Evolutionary conservation across 2,888 invertebrate genomes (phyloP), one percentile per base, ranked within the genome.

Genomic region (Melinopterus prodromus): DNA sequence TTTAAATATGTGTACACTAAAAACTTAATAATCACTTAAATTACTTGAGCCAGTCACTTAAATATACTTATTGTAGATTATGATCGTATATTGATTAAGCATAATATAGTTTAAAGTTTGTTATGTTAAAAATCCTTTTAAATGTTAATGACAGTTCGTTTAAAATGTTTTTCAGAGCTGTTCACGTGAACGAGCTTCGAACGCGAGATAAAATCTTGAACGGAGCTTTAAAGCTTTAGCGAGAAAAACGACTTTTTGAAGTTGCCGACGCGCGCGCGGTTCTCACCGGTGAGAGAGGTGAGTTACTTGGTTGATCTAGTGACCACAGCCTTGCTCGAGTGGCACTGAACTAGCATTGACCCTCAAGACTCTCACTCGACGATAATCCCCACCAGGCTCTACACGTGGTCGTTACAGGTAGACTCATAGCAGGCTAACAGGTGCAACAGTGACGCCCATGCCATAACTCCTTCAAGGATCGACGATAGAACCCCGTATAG

Each of bases 301-400:
- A 78, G 72, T 76, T 79, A 78, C 78, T 78, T 78, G 53, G 80
- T 76, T 87, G 86, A 87, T 88, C 88, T 87, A 88, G 85, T 88
- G 87, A 88, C 88, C 88, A 88, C 87, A 89, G 89, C 89, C 89
- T 89, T 89, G 88, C 88, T 81, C 87, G 87, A 87, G 87, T 89
- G 89, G 88, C 89, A 89, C 88, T 89, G 89, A 89, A 88, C 88
- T 89, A 89, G 88, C 89, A 89, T 89, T 90, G 90, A 90, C 90
- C 90, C 90, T 90, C 89, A 88, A 86, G 85, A 85, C 85, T 86
- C 87, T 86, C 85, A 84, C 84, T 86, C 85, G 75, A 85, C 82
- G 82, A 79, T 79, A 86, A 86, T 87, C 88, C 88, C 88, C 88
- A 88, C 88, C 87, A 85, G 86, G 53, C 71, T 84, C 84, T 85